Evolutionary conservation across 37 sponge, comb jelly and placozoan species (phyloP).

Genomic region (Tethya wilhelma): DNA sequence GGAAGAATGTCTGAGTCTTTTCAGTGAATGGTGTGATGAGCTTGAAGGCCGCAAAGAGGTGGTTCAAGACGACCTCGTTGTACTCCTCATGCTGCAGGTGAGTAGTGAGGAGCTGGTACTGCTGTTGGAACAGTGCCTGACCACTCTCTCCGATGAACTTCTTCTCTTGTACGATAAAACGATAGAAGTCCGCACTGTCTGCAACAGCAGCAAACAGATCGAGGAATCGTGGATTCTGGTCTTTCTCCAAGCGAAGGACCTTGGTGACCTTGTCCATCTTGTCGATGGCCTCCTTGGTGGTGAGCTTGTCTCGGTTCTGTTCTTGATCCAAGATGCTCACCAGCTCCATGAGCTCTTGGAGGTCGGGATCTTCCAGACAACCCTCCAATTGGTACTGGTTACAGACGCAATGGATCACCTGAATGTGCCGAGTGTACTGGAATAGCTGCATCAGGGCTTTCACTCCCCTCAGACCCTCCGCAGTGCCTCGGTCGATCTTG

Average conservation of each 20-base stretch:
- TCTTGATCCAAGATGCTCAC: conserved; percentile 30
- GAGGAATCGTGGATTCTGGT: conserved; percentile 8
- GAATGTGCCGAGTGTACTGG: conserved; percentile 57
- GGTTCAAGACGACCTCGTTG: conserved; percentile 87
- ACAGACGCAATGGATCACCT: conserved; percentile 62
- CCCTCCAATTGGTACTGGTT: conserved; percentile 60
- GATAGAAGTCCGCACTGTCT: conserved; percentile 71
- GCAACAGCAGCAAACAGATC: conserved; percentile 57
- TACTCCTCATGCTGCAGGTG: conserved; percentile 91
- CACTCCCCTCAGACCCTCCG: conserved; percentile 47
- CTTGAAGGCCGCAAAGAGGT: conserved; percentile 82
- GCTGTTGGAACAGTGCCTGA: conserved; percentile 51
- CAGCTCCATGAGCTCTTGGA: conserved; percentile 46
- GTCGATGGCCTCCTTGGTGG: conserved; percentile 50
- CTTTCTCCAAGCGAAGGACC: conserved; percentile 22
- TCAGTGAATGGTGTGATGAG: conserved; percentile 78
- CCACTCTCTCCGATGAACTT: conserved; percentile 56
- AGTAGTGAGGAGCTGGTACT: conserved; percentile 74
- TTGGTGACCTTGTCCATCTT: conserved; percentile 37
- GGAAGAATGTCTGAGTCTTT: conserved; percentile 35
- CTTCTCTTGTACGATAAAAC: conserved; percentile 67
- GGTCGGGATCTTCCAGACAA: conserved; percentile 55
- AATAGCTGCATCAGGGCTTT: conserved; percentile 70
- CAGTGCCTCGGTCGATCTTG: background rate
- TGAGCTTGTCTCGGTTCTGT: conserved; percentile 38